Conservation (phyloP, 2,888 invertebrate genomes). For the Cancer borealis region DNA sequence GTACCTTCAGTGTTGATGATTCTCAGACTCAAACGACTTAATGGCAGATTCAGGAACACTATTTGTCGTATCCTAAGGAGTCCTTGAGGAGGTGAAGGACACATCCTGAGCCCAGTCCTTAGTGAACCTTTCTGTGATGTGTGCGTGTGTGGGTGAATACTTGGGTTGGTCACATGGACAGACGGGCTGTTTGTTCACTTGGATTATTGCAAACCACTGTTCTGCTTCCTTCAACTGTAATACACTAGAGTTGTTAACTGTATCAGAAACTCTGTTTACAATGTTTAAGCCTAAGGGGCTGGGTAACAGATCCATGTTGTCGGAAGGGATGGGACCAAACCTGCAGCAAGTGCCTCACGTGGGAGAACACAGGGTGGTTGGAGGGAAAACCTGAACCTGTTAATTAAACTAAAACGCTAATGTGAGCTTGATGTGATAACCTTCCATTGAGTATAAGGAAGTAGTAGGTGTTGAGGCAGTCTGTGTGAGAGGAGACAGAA, state of each 20-base stretch:
- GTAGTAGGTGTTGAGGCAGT: conserved; percentile 24
- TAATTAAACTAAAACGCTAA: conserved; percentile 56
- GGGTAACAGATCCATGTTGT: conserved; percentile 41
- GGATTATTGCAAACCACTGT: neutral
- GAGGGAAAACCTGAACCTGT: conserved; percentile 55
- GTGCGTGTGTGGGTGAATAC: neutral
- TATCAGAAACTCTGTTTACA: neutral
- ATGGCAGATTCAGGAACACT: neutral
- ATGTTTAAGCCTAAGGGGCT: neutral
- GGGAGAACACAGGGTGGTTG: conserved; percentile 70
- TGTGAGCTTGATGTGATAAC: conserved; percentile 65
- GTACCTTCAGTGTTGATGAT: neutral
- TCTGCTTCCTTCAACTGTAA: conserved; percentile 7
- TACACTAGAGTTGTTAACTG: conserved; percentile 23
- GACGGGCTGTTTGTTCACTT: neutral
- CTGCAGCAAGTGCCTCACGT: conserved; percentile 68
- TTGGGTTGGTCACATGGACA: neutral
- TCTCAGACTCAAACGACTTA: neutral
- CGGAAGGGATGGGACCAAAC: conserved; percentile 74
- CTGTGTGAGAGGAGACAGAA: conserved; percentile 63
- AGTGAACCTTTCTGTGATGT: neutral
- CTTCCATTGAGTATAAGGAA: conserved; percentile 63
- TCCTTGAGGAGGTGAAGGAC: conserved; percentile 12
- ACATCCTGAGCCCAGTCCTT: neutral
- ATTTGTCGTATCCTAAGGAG: neutral